Evolutionary conservation across 2,888 invertebrate genomes (phyloP).

Genomic region (Campaea margaritaria): DNA sequence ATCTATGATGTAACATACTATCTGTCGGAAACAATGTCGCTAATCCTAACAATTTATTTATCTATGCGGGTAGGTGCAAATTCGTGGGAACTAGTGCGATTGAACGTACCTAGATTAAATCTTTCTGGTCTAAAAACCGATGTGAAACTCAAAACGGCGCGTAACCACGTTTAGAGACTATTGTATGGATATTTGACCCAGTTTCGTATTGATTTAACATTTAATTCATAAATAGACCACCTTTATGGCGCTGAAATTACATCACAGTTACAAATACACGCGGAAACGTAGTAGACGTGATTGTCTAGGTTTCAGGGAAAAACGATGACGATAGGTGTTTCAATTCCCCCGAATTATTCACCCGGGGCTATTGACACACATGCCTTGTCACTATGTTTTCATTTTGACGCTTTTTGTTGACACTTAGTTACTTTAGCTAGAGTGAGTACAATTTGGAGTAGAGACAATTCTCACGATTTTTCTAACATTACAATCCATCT

Average conservation of each 20-base stretch:
- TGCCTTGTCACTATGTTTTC: too few relatives aligned
- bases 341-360: too few relatives aligned
- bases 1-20: constrained; percentile 12
- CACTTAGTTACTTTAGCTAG: too few relatives aligned
- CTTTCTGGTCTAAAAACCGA: constrained; percentile 44
- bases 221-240: not conserved
- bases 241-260: not conserved
- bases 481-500: too few relatives aligned
- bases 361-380: too few relatives aligned
- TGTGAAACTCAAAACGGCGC: constrained; percentile 28
- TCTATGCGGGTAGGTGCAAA: constrained; percentile 12
- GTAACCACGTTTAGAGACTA: constrained; percentile 14
- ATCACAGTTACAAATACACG: too few relatives aligned
- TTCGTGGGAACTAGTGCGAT: constrained; percentile 39
- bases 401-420: too few relatives aligned
- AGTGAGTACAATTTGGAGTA: too few relatives aligned
- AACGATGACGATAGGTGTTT: too few relatives aligned
- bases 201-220: constrained; percentile 8
- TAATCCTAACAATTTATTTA: constrained; percentile 2
- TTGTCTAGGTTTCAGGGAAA: too few relatives aligned
- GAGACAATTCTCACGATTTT: too few relatives aligned
- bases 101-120: constrained; percentile 40
- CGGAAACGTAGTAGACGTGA: too few relatives aligned
- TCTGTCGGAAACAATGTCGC: not conserved
- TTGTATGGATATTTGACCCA: constrained; percentile 15